phyloP scores from a whole-genome alignment of 2,797 vertebrate genomes.

The Xenopus petersii region DNA sequence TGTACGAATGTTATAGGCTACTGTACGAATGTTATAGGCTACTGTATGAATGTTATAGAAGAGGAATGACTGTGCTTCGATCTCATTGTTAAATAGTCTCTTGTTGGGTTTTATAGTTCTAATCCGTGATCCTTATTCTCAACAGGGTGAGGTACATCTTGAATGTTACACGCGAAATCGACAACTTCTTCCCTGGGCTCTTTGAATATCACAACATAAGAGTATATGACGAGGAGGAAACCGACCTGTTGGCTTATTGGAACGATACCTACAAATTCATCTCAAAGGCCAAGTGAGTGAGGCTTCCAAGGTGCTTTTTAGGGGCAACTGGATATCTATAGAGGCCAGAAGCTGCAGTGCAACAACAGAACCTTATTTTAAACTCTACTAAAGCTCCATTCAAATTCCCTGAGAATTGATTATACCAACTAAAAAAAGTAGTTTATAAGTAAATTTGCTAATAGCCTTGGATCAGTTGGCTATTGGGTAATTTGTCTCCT shows the following conservation, averaged over 20 bases:
- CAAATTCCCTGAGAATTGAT: too few relatives aligned
- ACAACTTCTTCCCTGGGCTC: constrained; percentile 94
- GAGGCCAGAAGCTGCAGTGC: too few relatives aligned
- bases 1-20: background rate
- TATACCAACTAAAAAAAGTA: too few relatives aligned
- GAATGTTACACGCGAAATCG: constrained; percentile 96
- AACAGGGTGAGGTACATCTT: constrained; percentile 88
- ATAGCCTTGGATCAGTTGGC: too few relatives aligned
- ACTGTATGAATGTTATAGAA: background rate
- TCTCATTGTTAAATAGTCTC: too few relatives aligned
- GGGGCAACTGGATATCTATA: too few relatives aligned
- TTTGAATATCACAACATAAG: constrained; percentile 96
- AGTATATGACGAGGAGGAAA: constrained; percentile 95
- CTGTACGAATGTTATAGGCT: background rate
- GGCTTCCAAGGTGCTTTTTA: background rate
- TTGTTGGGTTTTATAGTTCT: background rate
- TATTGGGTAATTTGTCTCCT: too few relatives aligned
- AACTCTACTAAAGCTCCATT: too few relatives aligned
- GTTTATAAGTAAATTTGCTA: too few relatives aligned
- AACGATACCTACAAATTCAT: constrained; percentile 98
- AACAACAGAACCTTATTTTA: too few relatives aligned
- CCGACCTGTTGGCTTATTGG: constrained; percentile 95
- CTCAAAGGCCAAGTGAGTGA: constrained; percentile 90
- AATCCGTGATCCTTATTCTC: background rate
- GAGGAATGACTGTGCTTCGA: too few relatives aligned